Conservation (phyloP, 2,113 vertebrate genomes). For the Triplophysa tibetana region DNA sequence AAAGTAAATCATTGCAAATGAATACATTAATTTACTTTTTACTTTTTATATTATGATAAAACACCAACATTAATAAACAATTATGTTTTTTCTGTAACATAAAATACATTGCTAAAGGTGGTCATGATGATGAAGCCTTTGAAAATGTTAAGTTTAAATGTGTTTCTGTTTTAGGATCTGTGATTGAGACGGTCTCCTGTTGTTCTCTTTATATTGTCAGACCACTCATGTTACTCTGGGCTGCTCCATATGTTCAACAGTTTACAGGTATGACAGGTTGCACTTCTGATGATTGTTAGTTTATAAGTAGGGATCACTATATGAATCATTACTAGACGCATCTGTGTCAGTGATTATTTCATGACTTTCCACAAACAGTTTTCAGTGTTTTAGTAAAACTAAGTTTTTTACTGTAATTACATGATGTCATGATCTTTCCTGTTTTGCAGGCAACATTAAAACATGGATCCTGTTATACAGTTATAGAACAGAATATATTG, state of each 20-base stretch:
- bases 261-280: not conserved
- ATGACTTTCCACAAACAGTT: no score
- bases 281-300: not conserved
- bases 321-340: not conserved
- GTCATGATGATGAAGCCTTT: no score
- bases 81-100: no score
- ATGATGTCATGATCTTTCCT: not conserved
- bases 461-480: not conserved
- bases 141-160: no score
- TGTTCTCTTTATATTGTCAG: constrained; percentile 1
- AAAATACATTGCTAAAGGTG: no score
- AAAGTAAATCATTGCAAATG: no score
- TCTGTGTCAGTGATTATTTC: no score
- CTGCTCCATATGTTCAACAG: not conserved
- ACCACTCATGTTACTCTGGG: not conserved
- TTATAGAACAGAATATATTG: not conserved
- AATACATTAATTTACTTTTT: no score
- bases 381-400: no score
- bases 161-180: constrained; percentile 6
- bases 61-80: no score
- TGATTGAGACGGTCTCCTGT: not conserved
- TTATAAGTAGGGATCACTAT: not conserved
- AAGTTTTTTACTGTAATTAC: no score
- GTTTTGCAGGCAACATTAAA: not conserved
- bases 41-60: no score